Evolutionary conservation across 1,140 invertebrate species (phyloP), one percentile per base, ranked within the genome.

Genomic region (Cotesia glomerata): DNA sequence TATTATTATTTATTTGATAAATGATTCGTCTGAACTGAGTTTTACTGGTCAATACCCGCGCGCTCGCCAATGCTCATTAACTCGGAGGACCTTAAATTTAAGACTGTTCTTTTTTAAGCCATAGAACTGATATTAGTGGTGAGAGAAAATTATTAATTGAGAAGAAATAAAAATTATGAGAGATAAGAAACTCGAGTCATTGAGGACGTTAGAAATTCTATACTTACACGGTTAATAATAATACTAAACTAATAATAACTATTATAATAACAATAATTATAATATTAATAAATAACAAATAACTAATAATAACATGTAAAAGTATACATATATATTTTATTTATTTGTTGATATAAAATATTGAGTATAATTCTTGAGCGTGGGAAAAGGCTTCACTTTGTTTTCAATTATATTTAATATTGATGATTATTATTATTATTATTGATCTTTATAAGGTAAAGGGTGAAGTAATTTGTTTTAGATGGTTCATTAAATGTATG

Each of bases 91-190:
- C 69, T 70, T 73, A 78, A 78, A 79, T 78, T 80, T 79, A 83
- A 83, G 82, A 83, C 82, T 83, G 80, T 84, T 74, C 54, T 65
- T 71, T 75, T 78, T 76, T 78, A 81, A 81, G 79, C 79, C 82
- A 81, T 81, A 81, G 77, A 82, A 80, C 76, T 84, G 80, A 81
- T 82, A 81, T 80, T 80, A 80, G 73, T 71, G 62, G 68, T 73
- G 73, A 75, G 61, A 54, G 36, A 75, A 69, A 69, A 39, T 72
- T 66, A 66, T 16, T 34, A 73, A 62, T 14, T 18, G 35, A 58
- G 68, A 72, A 45, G 56, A 73, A 66, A 56, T 26, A n/a, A 64
- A 71, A 18, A 51, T 39, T 16, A n/a, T 1, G 11, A 71, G 26
- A 65, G 11, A 65, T 1, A 35, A 5, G 36, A 39, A 35, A 51